Conservation (phyloP, 2,113 vertebrate species). For the Piaya cayana region DNA sequence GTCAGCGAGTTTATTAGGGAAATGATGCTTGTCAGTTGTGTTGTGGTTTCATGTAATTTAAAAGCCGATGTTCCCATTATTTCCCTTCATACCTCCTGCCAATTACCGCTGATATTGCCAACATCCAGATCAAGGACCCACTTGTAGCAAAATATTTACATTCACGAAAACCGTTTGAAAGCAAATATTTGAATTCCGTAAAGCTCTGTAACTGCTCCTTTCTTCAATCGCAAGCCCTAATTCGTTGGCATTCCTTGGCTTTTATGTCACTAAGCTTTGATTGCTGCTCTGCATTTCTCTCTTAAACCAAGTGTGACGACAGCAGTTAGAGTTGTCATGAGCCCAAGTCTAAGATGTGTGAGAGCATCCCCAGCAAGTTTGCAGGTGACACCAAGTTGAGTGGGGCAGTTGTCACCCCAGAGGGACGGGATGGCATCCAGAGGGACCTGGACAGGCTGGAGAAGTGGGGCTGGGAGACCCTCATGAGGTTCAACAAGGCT, state of each 20-base stretch:
- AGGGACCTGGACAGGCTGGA: no score
- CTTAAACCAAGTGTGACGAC: neutral
- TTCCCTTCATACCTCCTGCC: constrained; percentile 40
- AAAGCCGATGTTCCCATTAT: constrained; percentile 27
- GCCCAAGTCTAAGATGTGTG: neutral
- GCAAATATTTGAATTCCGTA: constrained; percentile 18
- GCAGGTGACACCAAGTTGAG: no score
- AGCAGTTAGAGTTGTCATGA: neutral
- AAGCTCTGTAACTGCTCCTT: neutral
- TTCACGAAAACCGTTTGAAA: neutral
- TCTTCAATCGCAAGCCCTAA: neutral
- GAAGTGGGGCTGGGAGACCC: no score
- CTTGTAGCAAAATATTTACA: constrained; percentile 48
- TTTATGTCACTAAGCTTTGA: neutral
- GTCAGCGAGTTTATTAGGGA: neutral
- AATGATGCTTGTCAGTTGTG: neutral
- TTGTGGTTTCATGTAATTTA: constrained; percentile 5
- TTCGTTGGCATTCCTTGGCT: neutral
- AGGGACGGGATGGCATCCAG: no score
- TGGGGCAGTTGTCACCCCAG: no score
- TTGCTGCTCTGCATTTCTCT: neutral
- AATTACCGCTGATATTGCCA: constrained; percentile 36
- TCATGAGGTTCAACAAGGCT: no score
- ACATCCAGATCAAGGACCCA: constrained; percentile 35
- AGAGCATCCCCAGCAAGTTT: no score